phyloP scores from a whole-genome alignment of 1,140 invertebrate species.

The Stegodyphus mimosarum region DNA sequence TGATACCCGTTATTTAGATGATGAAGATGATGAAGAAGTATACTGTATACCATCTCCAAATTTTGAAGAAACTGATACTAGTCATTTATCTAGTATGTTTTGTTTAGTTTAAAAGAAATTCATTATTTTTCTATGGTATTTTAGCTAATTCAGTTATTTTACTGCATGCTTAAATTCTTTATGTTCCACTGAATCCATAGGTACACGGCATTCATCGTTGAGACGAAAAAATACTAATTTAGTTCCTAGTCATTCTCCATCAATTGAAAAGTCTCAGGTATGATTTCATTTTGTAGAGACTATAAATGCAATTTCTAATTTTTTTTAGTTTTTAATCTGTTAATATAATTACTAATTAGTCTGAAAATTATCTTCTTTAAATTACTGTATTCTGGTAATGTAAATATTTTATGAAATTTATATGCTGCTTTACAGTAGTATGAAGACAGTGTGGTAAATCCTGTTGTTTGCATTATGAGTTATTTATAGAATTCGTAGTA shows the following conservation, averaged over 20 bases:
- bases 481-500: neutral
- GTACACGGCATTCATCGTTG: conserved; percentile 73
- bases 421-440: too few species aligned
- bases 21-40: conserved; percentile 62
- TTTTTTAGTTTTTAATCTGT: too few species aligned
- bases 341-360: too few species aligned
- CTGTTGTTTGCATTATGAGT: too few species aligned
- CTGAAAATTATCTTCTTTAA: too few species aligned
- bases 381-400: too few species aligned
- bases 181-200: conserved; percentile 61
- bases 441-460: too few species aligned
- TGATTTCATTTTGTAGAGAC: neutral
- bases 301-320: too few species aligned
- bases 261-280: conserved; percentile 70
- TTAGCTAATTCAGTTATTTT: neutral
- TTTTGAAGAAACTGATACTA: conserved; percentile 54
- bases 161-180: neutral
- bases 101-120: neutral
- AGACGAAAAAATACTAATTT: conserved; percentile 71
- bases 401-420: too few species aligned
- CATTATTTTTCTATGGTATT: neutral
- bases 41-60: conserved; percentile 60
- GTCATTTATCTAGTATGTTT: conserved; percentile 26
- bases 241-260: conserved; percentile 69
- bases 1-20: conserved; percentile 66